A percentile compares a stretch with the other conserved stretches of the same genome.
Evolutionary conservation across 1,140 invertebrate species (phyloP).

Genomic region (Lanistes nyassanus): DNA sequence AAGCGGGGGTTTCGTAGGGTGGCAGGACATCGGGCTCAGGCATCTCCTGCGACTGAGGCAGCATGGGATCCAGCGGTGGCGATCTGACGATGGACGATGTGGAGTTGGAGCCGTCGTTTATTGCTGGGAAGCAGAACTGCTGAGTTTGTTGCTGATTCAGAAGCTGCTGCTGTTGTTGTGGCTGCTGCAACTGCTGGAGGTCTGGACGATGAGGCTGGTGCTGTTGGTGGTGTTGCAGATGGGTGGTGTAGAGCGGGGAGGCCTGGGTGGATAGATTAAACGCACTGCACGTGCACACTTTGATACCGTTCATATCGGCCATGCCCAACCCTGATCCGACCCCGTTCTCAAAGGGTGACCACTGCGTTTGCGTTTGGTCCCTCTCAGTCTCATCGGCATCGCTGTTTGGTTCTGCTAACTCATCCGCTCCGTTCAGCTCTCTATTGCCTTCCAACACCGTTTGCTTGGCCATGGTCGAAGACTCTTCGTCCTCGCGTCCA

Average conservation of each 20-base stretch:
- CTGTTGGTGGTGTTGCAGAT: conserved; percentile 13
- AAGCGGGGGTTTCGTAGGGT: neutral
- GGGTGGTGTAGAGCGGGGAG: neutral
- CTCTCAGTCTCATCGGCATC: neutral
- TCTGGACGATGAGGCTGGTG: conserved; percentile 10
- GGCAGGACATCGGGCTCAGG: conserved; percentile 1
- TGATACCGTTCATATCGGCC: neutral
- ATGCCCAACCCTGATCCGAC: neutral
- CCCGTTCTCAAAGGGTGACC: conserved; percentile 12
- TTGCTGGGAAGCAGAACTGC: conserved; percentile 7
- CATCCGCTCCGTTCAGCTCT: neutral
- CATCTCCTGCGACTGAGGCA: neutral
- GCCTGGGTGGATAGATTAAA: neutral
- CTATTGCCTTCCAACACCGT: neutral
- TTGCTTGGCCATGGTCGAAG: too few relatives aligned
- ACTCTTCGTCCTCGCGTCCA: too few relatives aligned
- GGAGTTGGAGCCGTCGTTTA: neutral
- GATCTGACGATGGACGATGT: neutral
- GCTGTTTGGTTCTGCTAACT: neutral
- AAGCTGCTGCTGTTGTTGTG: conserved; percentile 4
- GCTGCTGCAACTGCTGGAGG: neutral
- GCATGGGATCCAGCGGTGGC: conserved; percentile 1
- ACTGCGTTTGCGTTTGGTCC: neutral
- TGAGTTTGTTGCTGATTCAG: neutral
- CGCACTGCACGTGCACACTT: neutral